Evolutionary conservation across 2,113 vertebrate species (phyloP).

Genomic region (Triplophysa dalaica): DNA sequence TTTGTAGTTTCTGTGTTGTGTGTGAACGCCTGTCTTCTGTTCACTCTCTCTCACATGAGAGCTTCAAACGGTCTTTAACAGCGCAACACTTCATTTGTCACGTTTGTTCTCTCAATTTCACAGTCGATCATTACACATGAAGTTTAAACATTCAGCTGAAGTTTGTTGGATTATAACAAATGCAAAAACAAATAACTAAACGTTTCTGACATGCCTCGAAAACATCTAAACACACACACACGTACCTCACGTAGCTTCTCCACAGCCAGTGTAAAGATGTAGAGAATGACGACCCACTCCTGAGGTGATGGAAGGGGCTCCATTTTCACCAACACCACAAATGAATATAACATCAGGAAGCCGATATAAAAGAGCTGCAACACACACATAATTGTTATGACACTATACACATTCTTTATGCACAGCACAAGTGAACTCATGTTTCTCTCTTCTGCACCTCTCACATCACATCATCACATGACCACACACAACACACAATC

Average conservation of each 20-base stretch:
- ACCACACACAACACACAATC: too few species aligned
- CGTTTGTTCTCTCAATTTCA: neutral
- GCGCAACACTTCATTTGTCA: neutral
- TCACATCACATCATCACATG: too few species aligned
- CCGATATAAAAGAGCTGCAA: slow-evolving; percentile 89
- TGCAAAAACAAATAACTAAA: neutral
- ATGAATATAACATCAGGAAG: slow-evolving; percentile 96
- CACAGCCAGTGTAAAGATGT: slow-evolving; percentile 94
- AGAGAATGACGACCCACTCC: slow-evolving; percentile 97
- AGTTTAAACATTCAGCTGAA: neutral
- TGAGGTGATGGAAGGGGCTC: slow-evolving; percentile 81
- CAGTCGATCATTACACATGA: neutral
- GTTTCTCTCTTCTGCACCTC: too few species aligned
- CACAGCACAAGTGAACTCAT: neutral
- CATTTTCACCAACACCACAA: slow-evolving; percentile 94
- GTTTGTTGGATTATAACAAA: neutral
- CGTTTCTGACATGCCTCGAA: neutral
- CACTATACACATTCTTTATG: too few species aligned
- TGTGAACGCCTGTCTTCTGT: too few species aligned
- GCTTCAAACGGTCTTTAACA: neutral
- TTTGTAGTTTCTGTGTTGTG: too few species aligned
- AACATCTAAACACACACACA: slow-evolving; percentile 4
- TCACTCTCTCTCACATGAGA: neutral
- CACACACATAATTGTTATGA: neutral
- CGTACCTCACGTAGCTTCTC: slow-evolving; percentile 97